Percentiles rank a stretch among this genome's conserved stretches.
These are phyloP conservation scores for Lochmaea capreae DNA, from an alignment of 2,888 invertebrate species.

Conservation along the genomic window DNA sequence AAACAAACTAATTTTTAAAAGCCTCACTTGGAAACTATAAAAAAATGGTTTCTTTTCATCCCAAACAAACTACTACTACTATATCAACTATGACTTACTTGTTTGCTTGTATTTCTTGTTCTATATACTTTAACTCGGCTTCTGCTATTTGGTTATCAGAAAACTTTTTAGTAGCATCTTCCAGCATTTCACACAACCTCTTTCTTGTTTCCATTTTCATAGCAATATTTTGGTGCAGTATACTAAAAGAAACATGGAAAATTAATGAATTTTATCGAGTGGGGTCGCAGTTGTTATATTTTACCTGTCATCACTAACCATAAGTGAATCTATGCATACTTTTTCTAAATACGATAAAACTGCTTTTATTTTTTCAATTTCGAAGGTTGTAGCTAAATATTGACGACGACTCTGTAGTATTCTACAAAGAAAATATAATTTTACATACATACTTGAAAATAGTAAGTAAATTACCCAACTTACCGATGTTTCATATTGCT, in stretches of 20 bases:
- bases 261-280: background rate
- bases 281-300: slow-evolving; percentile 1
- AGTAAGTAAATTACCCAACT: background rate
- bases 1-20: slow-evolving; percentile 14
- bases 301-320: slow-evolving; percentile 41
- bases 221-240: slow-evolving; percentile 33
- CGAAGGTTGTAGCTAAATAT: slow-evolving; percentile 70
- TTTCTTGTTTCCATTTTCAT: slow-evolving; percentile 41
- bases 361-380: slow-evolving; percentile 69
- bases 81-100: slow-evolving; percentile 39
- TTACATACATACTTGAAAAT: no score
- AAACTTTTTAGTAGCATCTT: slow-evolving; percentile 42
- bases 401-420: slow-evolving; percentile 65
- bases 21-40: no score
- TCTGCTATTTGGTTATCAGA: slow-evolving; percentile 45
- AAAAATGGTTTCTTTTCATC: no score
- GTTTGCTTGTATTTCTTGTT: slow-evolving; percentile 43
- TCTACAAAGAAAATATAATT: slow-evolving; percentile 39
- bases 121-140: slow-evolving; percentile 44
- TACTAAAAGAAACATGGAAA: slow-evolving; percentile 3
- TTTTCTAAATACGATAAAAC: slow-evolving; percentile 67
- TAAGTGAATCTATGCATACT: slow-evolving; percentile 39
- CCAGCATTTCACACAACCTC: slow-evolving; percentile 42
- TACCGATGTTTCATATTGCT: slow-evolving; percentile 46
- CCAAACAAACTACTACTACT: no score